phyloP scores from a whole-genome alignment of 2,888 invertebrate species.

The Agrochola lychnidis region DNA sequence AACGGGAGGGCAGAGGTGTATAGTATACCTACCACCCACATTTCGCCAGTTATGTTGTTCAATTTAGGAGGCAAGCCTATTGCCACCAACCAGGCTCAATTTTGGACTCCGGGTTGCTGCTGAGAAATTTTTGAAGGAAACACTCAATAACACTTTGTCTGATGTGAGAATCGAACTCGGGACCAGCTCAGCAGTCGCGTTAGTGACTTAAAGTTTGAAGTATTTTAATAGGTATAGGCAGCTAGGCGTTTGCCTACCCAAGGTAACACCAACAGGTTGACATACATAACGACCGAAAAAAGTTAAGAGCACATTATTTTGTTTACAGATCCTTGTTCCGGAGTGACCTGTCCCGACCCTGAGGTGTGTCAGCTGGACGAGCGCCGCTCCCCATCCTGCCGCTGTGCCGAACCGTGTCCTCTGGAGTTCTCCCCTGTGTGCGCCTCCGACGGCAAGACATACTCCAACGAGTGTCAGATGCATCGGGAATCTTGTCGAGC shows the following conservation, averaged over 20 bases:
- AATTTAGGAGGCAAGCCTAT: neutral
- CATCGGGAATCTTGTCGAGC: constrained; percentile 95
- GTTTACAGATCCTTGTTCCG: constrained; percentile 95
- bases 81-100: neutral
- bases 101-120: too few species aligned
- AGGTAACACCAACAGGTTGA: too few species aligned
- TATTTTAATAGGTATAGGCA: neutral
- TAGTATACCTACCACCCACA: neutral
- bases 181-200: too few species aligned
- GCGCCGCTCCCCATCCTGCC: constrained; percentile 94
- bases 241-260: neutral
- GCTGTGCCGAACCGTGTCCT: constrained; percentile 95
- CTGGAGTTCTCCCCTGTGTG: constrained; percentile 95
- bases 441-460: constrained; percentile 95
- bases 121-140: neutral
- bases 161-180: neutral
- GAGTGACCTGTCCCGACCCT: constrained; percentile 94
- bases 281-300: neutral
- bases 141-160: neutral
- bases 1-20: neutral
- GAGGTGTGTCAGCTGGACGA: constrained; percentile 96
- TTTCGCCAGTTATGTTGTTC: neutral
- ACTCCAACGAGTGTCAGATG: constrained; percentile 96
- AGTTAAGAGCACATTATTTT: neutral
- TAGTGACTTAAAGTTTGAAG: neutral